These are phyloP conservation scores for Macrotrachela quadricornifera DNA, from an alignment of 1,140 invertebrate genomes.

Conservation along the genomic window DNA sequence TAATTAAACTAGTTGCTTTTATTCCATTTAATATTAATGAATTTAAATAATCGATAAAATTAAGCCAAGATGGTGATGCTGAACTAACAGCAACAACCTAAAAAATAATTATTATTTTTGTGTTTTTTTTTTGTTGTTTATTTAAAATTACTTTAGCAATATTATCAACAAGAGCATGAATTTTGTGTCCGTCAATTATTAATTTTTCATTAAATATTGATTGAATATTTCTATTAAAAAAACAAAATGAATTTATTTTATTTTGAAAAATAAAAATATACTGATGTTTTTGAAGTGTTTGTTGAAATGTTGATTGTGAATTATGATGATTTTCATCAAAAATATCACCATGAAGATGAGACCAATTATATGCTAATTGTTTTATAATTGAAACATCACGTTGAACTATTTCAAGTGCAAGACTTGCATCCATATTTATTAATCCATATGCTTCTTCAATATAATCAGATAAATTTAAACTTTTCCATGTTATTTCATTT, in stretches of 20 bases:
- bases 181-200: too few species aligned
- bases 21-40: constrained; percentile 55
- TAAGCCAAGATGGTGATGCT: constrained; percentile 47
- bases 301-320: too few species aligned
- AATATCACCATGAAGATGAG: neutral
- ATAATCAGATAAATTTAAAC: constrained; percentile 26
- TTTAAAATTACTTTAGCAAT: too few species aligned
- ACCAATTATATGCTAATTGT: constrained; percentile 22
- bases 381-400: constrained; percentile 23
- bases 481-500: constrained; percentile 25
- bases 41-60: constrained; percentile 64
- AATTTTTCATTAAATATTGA: too few species aligned
- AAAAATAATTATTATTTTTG: constrained; percentile 18
- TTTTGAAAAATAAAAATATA: too few species aligned
- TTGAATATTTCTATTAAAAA: too few species aligned
- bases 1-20: constrained; percentile 22
- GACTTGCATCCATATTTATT: constrained; percentile 23
- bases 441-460: constrained; percentile 25
- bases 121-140: constrained; percentile 19
- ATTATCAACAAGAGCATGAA: too few species aligned
- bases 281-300: too few species aligned
- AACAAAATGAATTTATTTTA: too few species aligned
- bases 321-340: too few species aligned
- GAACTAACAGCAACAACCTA: constrained; percentile 30
- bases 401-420: constrained; percentile 26